phyloP scores from a whole-genome alignment of 2,797 vertebrate species.

The Anableps anableps region DNA sequence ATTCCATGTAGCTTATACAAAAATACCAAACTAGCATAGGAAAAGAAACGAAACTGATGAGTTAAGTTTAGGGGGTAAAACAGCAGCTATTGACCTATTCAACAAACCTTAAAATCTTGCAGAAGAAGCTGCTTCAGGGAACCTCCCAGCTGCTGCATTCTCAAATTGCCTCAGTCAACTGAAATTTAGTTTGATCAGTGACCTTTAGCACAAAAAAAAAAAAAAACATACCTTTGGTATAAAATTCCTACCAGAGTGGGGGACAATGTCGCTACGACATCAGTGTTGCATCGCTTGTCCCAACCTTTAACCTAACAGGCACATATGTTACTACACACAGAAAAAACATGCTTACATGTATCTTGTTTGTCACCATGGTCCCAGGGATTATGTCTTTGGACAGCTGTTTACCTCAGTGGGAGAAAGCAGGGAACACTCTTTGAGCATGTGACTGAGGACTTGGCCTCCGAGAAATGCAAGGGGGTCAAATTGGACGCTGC shows the following conservation, averaged over 20 bases:
- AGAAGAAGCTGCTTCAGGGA: constrained; percentile 8
- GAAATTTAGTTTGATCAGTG: constrained; percentile 40
- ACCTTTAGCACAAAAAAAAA: constrained; percentile 37
- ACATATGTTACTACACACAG: constrained; percentile 2
- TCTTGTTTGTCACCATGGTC: constrained; percentile 57
- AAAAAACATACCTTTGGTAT: constrained; percentile 25
- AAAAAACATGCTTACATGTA: constrained; percentile 5
- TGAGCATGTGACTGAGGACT: constrained; percentile 6
- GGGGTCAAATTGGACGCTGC: background rate
- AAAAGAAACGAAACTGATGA: background rate
- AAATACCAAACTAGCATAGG: background rate
- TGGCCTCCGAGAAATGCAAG: constrained; percentile 10
- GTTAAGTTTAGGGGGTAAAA: too few relatives aligned
- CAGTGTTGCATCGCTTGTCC: constrained; percentile 9
- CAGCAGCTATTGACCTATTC: too few relatives aligned
- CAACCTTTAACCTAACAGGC: constrained; percentile 40
- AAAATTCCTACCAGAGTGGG: background rate
- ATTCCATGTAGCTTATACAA: background rate
- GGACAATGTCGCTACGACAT: constrained; percentile 40
- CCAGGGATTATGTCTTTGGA: constrained; percentile 35
- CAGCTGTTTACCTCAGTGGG: constrained; percentile 28
- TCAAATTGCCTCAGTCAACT: constrained; percentile 24
- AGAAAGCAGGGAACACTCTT: constrained; percentile 2
- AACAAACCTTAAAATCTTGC: background rate
- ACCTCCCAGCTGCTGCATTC: constrained; percentile 39